Evolutionary conservation across 2,113 vertebrate species (phyloP).

Genomic region (Chinchilla lanigera): DNA sequence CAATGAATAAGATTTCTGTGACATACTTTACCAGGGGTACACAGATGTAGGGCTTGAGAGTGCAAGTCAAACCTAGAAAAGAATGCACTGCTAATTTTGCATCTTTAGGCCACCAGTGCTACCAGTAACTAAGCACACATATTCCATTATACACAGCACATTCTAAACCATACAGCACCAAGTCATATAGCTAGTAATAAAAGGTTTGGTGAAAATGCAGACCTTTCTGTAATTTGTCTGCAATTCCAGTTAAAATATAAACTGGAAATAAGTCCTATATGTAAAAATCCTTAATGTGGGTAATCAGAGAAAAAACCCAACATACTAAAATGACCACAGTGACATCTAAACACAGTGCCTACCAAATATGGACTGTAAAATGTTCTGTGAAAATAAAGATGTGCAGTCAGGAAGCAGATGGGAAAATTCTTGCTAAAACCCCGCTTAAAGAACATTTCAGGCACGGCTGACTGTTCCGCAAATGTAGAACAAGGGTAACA

Average conservation of each 20-base stretch:
- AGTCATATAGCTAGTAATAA: background rate
- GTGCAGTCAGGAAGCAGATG: constrained; percentile 32
- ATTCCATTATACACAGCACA: background rate
- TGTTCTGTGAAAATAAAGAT: constrained; percentile 50
- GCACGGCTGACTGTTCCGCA: constrained; percentile 43
- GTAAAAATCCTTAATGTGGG: background rate
- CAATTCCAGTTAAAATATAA: constrained; percentile 43
- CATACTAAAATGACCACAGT: background rate
- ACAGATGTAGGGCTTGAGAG: background rate
- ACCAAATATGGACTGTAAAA: constrained; percentile 35
- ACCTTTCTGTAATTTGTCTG: background rate
- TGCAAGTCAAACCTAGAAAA: background rate
- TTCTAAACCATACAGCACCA: background rate
- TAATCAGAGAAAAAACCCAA: background rate
- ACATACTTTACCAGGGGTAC: background rate
- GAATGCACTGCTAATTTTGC: background rate
- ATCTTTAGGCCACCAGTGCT: background rate
- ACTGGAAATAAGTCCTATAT: constrained; percentile 1
- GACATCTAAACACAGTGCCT: background rate
- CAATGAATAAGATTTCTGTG: background rate
- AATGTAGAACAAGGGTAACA: constrained; percentile 30
- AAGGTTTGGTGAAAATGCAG: background rate
- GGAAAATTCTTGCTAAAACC: constrained; percentile 45
- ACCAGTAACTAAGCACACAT: background rate
- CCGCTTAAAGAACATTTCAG: constrained; percentile 24